Base-by-base conservation (phyloP, 1,140 invertebrate species). In the Drosophila bocqueti region DNA sequence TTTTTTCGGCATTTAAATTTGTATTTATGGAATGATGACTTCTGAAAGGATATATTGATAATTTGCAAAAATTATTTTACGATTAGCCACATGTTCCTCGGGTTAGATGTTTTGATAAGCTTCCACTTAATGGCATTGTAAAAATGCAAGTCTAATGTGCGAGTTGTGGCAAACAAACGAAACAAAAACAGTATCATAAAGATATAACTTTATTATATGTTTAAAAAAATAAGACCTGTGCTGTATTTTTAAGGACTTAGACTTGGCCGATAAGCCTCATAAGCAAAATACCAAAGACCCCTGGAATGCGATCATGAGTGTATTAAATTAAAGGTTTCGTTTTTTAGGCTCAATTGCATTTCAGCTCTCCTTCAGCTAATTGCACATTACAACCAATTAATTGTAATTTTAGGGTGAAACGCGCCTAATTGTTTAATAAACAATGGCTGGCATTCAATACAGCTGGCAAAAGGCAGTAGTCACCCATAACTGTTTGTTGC, bases 401-500 rank as follows among this genome's bases (percentile, higher is more conserved):
- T 49, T 64, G 38, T 61, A 50, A 73, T 50, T 16, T 63, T 49
- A 45, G 62, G 52, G 66, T 76, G 47, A 83, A 83, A 83, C 80
- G 66, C n/a, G 52, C 55, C 75, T 75, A 82, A 82, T 86, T 86
- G 83, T 66, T 65, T 55, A 69, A 66, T 9, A 45, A 60, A 57
- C 31, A 57, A 57, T 57, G 18, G 52, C 29, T 31, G 34, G 67
- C 47, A 40, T 81, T 82, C 68, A 83, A 79, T 87, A 54, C 72
- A 55, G 24, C 62, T 79, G 71, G 40, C 31, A 62, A 13, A 10
- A 55, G 34, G 34, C 15, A 21, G 47, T 62, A 49, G 67, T 74
- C 60, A 38, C 55, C 66, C 40, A 58, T 76, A 78, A 58, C 57
- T 61, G 49, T 57, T 64, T 57, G 29, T 36, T 49, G 40, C 13